Percentiles rank a stretch among this genome's conserved stretches.
Evolutionary conservation across 2,888 invertebrate species (phyloP).

Genomic region (Nebria salina): DNA sequence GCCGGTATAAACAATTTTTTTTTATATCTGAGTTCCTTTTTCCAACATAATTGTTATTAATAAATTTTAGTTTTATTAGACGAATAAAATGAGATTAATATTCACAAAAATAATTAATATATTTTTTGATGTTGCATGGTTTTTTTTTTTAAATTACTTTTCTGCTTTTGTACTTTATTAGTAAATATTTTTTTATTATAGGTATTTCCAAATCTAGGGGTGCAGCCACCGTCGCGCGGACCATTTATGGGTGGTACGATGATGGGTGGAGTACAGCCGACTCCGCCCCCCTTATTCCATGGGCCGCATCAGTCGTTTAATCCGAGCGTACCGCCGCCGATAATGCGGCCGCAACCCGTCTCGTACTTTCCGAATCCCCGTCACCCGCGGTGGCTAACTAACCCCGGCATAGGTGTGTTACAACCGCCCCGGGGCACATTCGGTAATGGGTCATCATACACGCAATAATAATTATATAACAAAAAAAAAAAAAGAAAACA

Average conservation of each 20-base stretch:
- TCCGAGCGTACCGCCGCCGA: slow-evolving; percentile 48
- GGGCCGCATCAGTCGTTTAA: slow-evolving; percentile 38
- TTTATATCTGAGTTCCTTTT: neutral
- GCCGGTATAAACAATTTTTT: neutral
- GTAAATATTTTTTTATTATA: slow-evolving; percentile 14
- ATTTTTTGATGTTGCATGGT: too few relatives aligned
- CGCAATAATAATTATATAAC: slow-evolving; percentile 26
- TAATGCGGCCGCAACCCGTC: slow-evolving; percentile 46
- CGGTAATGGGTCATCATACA: slow-evolving; percentile 42
- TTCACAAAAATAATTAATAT: neutral
- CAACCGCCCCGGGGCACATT: slow-evolving; percentile 43
- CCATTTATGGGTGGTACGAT: neutral
- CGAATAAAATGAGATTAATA: neutral
- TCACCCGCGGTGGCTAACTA: slow-evolving; percentile 37
- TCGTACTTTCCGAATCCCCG: slow-evolving; percentile 43
- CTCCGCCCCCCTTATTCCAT: slow-evolving; percentile 17
- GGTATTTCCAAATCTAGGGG: slow-evolving; percentile 8
- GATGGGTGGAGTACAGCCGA: slow-evolving; percentile 2
- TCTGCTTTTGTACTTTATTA: neutral
- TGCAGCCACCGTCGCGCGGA: slow-evolving; percentile 15
- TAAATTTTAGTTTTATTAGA: neutral
- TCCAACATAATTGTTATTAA: neutral
- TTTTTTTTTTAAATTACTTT: too few relatives aligned
- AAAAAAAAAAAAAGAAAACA: neutral
- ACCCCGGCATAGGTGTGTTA: slow-evolving; percentile 39